Conservation (phyloP, 2,888 invertebrate genomes). For the Volucella bombylans region DNA sequence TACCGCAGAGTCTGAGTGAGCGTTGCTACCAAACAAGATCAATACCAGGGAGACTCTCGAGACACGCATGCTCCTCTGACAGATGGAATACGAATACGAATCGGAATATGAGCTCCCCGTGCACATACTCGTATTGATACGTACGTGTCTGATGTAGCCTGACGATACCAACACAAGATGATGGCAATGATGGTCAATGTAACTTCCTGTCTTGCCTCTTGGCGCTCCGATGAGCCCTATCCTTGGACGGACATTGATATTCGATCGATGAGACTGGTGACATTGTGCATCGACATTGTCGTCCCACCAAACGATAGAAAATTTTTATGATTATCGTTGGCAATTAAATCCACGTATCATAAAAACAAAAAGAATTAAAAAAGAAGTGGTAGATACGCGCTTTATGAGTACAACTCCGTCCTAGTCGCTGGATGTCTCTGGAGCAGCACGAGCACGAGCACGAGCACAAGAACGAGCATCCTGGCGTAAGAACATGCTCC, state of each 20-base stretch:
- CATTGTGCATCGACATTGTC: conserved; percentile 51
- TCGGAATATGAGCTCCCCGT: conserved; percentile 11
- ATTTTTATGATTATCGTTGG: conserved; percentile 71
- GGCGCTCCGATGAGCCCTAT: conserved; percentile 7
- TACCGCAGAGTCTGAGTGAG: conserved; percentile 70
- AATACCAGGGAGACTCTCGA: conserved; percentile 22
- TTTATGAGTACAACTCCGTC: neutral
- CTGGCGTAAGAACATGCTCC: conserved; percentile 20
- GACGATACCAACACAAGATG: conserved; percentile 50
- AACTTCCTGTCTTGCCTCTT: conserved; percentile 27
- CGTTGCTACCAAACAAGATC: conserved; percentile 61
- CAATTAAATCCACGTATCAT: conserved; percentile 70
- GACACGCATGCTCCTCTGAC: neutral
- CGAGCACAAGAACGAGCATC: conserved; percentile 1
- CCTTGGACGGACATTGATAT: conserved; percentile 64
- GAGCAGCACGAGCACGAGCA: conserved; percentile 31
- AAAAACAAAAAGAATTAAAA: conserved; percentile 3
- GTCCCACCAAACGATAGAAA: conserved; percentile 53
- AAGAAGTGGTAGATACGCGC: conserved; percentile 49
- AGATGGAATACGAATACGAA: conserved; percentile 4
- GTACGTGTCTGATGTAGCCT: conserved; percentile 9
- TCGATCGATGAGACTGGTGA: conserved; percentile 67
- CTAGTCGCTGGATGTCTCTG: conserved; percentile 52
- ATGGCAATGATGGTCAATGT: conserved; percentile 34
- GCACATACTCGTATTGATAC: neutral